Percentiles rank a stretch among this genome's conserved stretches.
These are phyloP conservation scores for Podilymbus podiceps DNA, from an alignment of 2,113 vertebrate species.

Conservation along the genomic window DNA sequence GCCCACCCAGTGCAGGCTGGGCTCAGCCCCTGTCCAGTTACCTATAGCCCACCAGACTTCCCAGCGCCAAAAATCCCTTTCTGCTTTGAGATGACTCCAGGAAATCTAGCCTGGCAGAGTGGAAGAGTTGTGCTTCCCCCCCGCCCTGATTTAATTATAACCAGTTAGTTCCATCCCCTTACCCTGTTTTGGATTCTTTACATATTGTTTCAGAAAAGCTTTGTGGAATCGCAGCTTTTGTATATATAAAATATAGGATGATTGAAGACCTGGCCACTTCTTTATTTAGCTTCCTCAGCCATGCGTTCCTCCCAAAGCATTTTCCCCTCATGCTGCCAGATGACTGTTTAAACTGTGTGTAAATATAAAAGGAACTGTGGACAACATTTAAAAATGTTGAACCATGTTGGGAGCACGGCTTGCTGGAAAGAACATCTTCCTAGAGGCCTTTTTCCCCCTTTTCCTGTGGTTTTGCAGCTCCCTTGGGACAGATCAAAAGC, in stretches of 20 bases:
- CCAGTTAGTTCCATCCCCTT: neutral
- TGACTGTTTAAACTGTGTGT: conserved; percentile 62
- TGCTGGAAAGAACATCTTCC: conserved; percentile 10
- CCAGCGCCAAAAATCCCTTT: neutral
- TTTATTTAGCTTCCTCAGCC: conserved; percentile 61
- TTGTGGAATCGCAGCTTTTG: conserved; percentile 41
- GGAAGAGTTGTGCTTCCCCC: neutral
- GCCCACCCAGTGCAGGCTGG: neutral
- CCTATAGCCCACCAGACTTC: neutral
- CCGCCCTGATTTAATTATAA: neutral
- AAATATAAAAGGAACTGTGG: conserved; percentile 33
- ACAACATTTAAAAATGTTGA: neutral
- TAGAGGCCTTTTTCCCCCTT: neutral
- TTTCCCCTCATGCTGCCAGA: conserved; percentile 61
- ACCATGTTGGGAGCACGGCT: neutral
- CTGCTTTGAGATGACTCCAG: neutral
- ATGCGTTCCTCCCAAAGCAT: conserved; percentile 33
- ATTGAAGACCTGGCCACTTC: conserved; percentile 45
- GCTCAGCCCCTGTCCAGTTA: neutral
- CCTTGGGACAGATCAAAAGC: neutral
- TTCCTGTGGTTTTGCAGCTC: neutral
- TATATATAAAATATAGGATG: conserved; percentile 65
- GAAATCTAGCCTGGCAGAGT: neutral
- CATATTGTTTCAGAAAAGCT: conserved; percentile 55
- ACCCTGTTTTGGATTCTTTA: conserved; percentile 45